Conservation (phyloP, 2,888 invertebrate species). For the Dynastes hyllus region DNA sequence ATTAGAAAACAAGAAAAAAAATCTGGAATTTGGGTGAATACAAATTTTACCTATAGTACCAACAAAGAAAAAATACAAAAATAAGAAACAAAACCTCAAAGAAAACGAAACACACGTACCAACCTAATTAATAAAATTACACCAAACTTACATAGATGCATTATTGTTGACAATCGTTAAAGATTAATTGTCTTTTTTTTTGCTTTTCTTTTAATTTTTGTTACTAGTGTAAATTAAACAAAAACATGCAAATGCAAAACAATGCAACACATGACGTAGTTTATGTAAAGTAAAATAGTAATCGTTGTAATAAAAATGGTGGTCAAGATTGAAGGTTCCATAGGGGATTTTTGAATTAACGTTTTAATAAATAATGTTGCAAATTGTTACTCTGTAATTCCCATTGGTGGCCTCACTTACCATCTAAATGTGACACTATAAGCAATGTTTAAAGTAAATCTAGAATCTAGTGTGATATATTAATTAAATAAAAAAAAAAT, state of each 20-base stretch:
- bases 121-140: slow-evolving; percentile 9
- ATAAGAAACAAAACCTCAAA: not conserved
- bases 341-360: not conserved
- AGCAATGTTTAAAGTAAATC: slow-evolving; percentile 70
- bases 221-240: slow-evolving; percentile 11
- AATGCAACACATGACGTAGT: slow-evolving; percentile 61
- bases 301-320: slow-evolving; percentile 43
- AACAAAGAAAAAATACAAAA: slow-evolving; percentile 16
- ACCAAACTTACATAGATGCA: slow-evolving; percentile 1
- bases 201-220: slow-evolving; percentile 21
- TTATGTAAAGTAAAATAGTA: slow-evolving; percentile 46
- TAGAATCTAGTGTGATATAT: slow-evolving; percentile 67
- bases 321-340: not conserved
- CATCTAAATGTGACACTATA: slow-evolving; percentile 65
- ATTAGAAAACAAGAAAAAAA: slow-evolving; percentile 45
- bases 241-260: slow-evolving; percentile 62
- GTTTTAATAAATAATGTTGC: slow-evolving; percentile 60
- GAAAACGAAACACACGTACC: slow-evolving; percentile 22
- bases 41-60: slow-evolving; percentile 58
- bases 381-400: not conserved
- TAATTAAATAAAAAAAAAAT: slow-evolving; percentile 40
- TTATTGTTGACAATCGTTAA: not conserved
- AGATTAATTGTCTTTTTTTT: too few relatives aligned
- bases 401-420: slow-evolving; percentile 42
- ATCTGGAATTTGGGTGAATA: slow-evolving; percentile 72